Evolutionary conservation across 2,888 invertebrate genomes (phyloP), one percentile per base, ranked within the genome.

Genomic region (Cantharis lateralis): DNA sequence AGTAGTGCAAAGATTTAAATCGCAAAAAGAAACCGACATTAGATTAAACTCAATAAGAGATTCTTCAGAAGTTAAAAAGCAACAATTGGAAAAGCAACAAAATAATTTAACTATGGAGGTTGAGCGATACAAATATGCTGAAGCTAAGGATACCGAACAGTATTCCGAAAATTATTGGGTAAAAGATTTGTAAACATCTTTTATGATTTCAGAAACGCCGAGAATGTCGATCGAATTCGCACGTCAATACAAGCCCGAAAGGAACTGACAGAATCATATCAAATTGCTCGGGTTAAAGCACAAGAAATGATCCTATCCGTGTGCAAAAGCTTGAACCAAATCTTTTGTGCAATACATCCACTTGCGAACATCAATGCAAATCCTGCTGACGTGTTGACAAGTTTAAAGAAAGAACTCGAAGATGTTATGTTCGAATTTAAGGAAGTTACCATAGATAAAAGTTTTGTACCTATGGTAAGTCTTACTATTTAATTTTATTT

Each of bases 71-170:
- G 91, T 92, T 10, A 94, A 95, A 85, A 96, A 96, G 84, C 90
- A 91, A 32, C 89, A 90, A 64, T 84, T 95, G 77, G 95, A 95
- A 84, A 90, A 90, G 32, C 91, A 90, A 26, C 91, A 94, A 78
- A 93, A 95, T 15, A 87, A 89, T 0, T 89, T 95, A 62, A 90
- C 91, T 79, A 90, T 90, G 0, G 94, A 95, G 84, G 88, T 95
- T 71, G 95, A 96, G 83, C 91, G 92, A 2, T 93, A 93, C 78
- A 95, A 95, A 86, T 96, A 94, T 86, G 93, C 94, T 0, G 95
- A 95, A 81, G 93, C 93, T 11, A 94, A 94, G 86, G 95, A 95
- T 83, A 93, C 93, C 78, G 95, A 95, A 88, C 93, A 93, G 95
- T 95, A 88, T n/a, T 48, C 1, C 24, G 9, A 18, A 20, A 20